Conservation (phyloP, 2,888 invertebrate genomes). For the Thymelicus acteon region DNA sequence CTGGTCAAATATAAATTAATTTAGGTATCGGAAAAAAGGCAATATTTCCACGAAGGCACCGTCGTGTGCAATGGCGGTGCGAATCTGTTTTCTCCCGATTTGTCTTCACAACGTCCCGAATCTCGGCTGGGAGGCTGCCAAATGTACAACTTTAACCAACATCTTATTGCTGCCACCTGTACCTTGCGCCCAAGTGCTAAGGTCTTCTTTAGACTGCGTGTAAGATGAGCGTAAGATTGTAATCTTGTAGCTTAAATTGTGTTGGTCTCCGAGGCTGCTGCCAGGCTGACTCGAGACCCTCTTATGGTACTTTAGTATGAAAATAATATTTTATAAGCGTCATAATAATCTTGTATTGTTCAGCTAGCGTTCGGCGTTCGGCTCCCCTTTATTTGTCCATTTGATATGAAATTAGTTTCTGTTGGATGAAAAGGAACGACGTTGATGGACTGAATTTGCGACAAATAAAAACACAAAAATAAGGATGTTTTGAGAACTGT, state of each 20-base stretch:
- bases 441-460: neutral
- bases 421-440: constrained; percentile 17
- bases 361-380: constrained; percentile 51
- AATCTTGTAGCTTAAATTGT: constrained; percentile 70
- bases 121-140: constrained; percentile 79
- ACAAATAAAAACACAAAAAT: neutral
- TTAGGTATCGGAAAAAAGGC: constrained; percentile 43
- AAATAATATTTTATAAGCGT: constrained; percentile 77
- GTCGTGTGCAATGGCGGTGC: constrained; percentile 68
- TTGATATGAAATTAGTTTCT: constrained; percentile 42
- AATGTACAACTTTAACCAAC: constrained; percentile 69
- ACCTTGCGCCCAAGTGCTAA: constrained; percentile 46
- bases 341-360: constrained; percentile 59
- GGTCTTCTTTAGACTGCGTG: constrained; percentile 45
- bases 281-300: constrained; percentile 64
- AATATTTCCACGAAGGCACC: constrained; percentile 59
- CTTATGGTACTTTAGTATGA: constrained; percentile 70
- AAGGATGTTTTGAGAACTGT: constrained; percentile 2
- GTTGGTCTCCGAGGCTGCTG: constrained; percentile 61
- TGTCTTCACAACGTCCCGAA: constrained; percentile 78
- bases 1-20: constrained; percentile 9
- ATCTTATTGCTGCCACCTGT: constrained; percentile 36
- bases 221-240: constrained; percentile 49
- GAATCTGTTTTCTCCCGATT: constrained; percentile 83
- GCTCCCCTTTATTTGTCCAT: constrained; percentile 46